Base-by-base conservation (phyloP, 2,888 invertebrate genomes). In the Trilocha varians region DNA sequence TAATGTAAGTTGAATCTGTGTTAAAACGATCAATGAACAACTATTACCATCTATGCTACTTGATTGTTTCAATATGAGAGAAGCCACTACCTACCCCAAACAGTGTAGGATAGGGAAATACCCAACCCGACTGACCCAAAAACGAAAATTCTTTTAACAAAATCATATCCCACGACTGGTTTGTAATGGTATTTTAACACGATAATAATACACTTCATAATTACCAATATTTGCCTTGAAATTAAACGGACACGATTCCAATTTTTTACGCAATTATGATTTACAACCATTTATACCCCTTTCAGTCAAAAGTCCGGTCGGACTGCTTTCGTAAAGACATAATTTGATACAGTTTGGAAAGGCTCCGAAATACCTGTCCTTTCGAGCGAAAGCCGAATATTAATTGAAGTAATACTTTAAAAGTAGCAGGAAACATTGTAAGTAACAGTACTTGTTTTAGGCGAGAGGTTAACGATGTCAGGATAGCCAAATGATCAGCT, bases 341-440 rank as follows among this genome's bases (percentile, higher is more conserved):
- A 63, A 61, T 67, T 65, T 64, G 67, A 61, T 65, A 66, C 67
- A 67, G 63, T 64, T 64, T 66, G 57, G 59, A 66, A 66, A 65
- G 63, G 59, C 50, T 51, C 25, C 11, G 25, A 25, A 25, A 4
- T 9, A 25, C 25, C 25, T 25, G 25, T 25, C 25, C 25, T 9
- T 25, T 18, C 8, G 25, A 4, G 25, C 25, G 25, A 25, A 25
- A 25, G 25, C 11, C 25, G 25, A 11, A 1, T 9, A 25, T 25
- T 25, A 25, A 25, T 25, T 25, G 25, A 11, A 25, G 11, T 25
- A 3, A 9, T 3, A 9, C 1, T 25, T 25, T 18, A 5, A 11
- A 25, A 25, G 8, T 6, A 6, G 4, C 25, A 25, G 25, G 25
- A 25, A 25, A 25, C 11, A 2, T 25, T 25, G 25, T 11, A n/a